Conservation (phyloP, 2,113 vertebrate species). For the Rhinolophus ferrumequinum region DNA sequence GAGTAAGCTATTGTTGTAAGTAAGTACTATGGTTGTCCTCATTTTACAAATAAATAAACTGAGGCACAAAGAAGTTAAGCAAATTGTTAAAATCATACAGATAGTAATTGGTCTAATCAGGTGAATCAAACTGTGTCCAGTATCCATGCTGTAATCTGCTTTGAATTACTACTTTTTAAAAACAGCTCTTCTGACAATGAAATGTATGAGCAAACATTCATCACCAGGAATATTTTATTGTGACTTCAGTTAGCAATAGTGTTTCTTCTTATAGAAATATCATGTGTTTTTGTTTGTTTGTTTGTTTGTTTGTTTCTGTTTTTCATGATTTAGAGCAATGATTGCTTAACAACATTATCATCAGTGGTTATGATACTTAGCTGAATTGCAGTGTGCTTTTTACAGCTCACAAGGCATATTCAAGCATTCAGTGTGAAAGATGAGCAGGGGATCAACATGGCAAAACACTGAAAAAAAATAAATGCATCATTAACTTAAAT, state of each 20-base stretch:
- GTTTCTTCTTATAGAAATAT: background rate
- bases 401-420: background rate
- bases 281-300: no score
- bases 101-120: background rate
- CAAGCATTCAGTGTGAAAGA: background rate
- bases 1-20: background rate
- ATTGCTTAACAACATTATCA: background rate
- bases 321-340: background rate
- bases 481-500: background rate
- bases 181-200: background rate
- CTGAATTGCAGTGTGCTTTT: background rate
- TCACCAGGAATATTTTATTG: background rate
- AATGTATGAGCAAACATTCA: background rate
- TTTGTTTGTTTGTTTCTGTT: background rate
- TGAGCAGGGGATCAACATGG: background rate
- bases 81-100: background rate
- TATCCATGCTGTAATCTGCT: accelerated
- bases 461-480: background rate
- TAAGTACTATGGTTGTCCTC: background rate
- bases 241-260: background rate
- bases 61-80: background rate
- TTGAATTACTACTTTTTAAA: background rate
- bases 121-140: background rate
- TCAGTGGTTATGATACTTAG: background rate
- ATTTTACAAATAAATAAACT: conserved; percentile 11